Base-by-base conservation (phyloP, 30 jellyfish, hydroid and myxozoan genomes). In the Aurelia aurita complex sp. Pacific region DNA sequence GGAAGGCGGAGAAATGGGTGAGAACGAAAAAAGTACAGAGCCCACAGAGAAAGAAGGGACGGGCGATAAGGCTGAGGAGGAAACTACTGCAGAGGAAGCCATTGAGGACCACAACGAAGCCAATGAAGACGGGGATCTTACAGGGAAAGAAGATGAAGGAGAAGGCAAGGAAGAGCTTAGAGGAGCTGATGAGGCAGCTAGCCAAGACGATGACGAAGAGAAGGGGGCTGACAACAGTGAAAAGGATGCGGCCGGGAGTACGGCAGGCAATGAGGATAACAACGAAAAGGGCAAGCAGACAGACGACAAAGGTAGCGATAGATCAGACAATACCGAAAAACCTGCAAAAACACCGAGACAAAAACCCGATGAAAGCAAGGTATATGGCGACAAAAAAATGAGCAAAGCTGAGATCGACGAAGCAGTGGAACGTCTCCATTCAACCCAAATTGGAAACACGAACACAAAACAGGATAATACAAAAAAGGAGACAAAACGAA, bases 311-410 rank as follows among this genome's bases (percentile, higher is more conserved):
- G 83, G 33, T 10, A 46, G 34, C 66, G 75, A 68, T 3, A 52
- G 40, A 55, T 10, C 79, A 33, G 14, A 46, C 11, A 34, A 17
- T 35, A 32, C 59, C 1, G 89, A 63, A 7, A 10, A 75, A 53
- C 73, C 52, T 9, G 46, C 54, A 81, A 74, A 64, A 50, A 23
- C 65, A 29, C 86, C 35, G 52, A 77, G 32, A 36, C 72, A 55
- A 70, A 60, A 60, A 12, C 33, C 32, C 16, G 79, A 54, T 32
- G 80, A 66, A 32, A 82, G 64, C 6, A 77, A 76, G 62, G 46
- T 67, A 16, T 76, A 85, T 36, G 95, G 89, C 40, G 80, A 75
- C 13, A 77, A 76, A 60, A 70, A 85, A 59, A 36, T 75, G 72
- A 42, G 63, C 15, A 77, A 68, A 70, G 81, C 42, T 52, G 80